Conservation (phyloP, 1,140 invertebrate genomes). For the Dolichoris vasculosae region DNA sequence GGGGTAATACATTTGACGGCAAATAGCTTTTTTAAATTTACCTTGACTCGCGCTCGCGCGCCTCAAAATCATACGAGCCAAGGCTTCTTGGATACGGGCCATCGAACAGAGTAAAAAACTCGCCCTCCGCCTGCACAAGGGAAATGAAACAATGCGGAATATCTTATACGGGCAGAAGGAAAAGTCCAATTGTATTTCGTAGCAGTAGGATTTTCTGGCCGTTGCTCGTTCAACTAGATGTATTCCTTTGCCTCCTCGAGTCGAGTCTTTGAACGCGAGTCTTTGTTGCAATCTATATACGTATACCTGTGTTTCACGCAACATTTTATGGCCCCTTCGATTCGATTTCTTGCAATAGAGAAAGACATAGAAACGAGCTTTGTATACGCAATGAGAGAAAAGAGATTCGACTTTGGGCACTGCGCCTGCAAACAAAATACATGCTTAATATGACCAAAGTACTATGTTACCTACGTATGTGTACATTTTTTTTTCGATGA, state of each 20-base stretch:
- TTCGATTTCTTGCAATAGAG: slow-evolving; percentile 30
- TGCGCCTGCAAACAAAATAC: background rate
- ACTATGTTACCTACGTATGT: background rate
- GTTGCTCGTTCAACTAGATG: background rate
- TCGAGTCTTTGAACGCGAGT: background rate
- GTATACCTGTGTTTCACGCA: background rate
- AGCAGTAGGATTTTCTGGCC: slow-evolving; percentile 25
- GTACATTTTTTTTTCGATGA: background rate
- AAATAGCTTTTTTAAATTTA: slow-evolving; percentile 60
- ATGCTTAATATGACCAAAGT: background rate
- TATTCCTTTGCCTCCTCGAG: background rate
- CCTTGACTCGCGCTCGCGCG: background rate
- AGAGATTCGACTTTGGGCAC: slow-evolving; percentile 32
- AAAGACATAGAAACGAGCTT: background rate
- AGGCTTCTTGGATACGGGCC: slow-evolving; percentile 67
- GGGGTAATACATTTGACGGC: slow-evolving; percentile 52
- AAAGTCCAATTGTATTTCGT: slow-evolving; percentile 58
- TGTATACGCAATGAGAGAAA: background rate
- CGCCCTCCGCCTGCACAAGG: slow-evolving; percentile 33
- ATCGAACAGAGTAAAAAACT: slow-evolving; percentile 48
- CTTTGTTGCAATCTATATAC: too few species aligned
- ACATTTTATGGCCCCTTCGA: background rate
- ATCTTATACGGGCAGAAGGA: slow-evolving; percentile 59
- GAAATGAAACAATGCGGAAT: slow-evolving; percentile 65
- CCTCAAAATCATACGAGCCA: slow-evolving; percentile 51